Base-by-base conservation (phyloP, 2,797 vertebrate genomes). In the Octomys mimax region DNA sequence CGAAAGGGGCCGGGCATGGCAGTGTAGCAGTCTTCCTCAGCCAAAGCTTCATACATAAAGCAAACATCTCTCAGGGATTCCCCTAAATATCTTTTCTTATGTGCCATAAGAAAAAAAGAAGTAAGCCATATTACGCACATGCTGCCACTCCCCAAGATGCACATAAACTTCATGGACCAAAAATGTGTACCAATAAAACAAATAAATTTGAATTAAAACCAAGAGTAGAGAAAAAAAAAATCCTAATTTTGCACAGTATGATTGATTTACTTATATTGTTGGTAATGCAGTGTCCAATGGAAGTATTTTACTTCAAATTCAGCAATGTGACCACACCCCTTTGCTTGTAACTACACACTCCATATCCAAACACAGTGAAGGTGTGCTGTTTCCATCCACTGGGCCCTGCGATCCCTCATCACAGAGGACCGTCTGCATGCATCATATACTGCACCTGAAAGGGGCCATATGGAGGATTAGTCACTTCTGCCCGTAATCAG, bases 181-280 rank as follows among this genome's bases (percentile, higher is more conserved):
- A 46, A 75, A 75, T 77, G 26, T 31, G 42, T 16, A 77, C 73
- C 26, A 31, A 31, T 31, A 77, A 49, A 49, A 73, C 19, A 73
- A 73, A 31, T 28, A 31, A 77, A 49, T 77, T 49, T 77, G 73
- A 28, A 14, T 49, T 39, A 71, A 71, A 71, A 22, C 26, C 46
- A 31, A 77, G 6, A 77, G 42, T 28, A 31, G 39, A 42, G 24
- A 75, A 33, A n/a, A 86, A 96, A n/a, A 83, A 90, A 49, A 70
- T 61, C 5, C 42, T 42, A 46, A 39, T 83, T 87, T 89, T 57
- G 88, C 10, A 54, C 36, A 19, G 16, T 26, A 22, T 21, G 59
- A 83, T 26, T 94, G 18, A 94, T 91, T 77, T 54, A 62, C 52
- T 87, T 71, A 39, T n/a, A 22, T 26, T 57, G 88, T 95, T 75